Evolutionary conservation across 2,888 invertebrate species (phyloP).

Genomic region (Caenorhabditis uteleia): DNA sequence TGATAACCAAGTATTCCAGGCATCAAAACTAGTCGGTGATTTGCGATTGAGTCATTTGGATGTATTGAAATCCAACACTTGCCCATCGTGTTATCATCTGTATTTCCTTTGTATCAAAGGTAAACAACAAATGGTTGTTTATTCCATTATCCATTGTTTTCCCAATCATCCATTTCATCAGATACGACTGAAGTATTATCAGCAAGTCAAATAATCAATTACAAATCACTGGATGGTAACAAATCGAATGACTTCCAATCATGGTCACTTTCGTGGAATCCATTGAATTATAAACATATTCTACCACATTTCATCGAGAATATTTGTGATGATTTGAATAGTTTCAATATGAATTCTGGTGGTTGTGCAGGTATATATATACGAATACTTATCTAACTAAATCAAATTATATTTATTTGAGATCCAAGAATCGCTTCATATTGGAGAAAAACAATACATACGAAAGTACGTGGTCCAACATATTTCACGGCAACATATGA

Average conservation of each 20-base stretch:
- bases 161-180: too few species aligned
- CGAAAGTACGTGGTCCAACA: slow-evolving; percentile 20
- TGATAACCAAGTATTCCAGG: too few species aligned
- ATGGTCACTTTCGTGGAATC: slow-evolving; percentile 16
- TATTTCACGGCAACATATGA: slow-evolving; percentile 24
- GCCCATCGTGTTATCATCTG: slow-evolving; percentile 25
- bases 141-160: neutral
- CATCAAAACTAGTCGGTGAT: neutral
- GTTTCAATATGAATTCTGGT: slow-evolving; percentile 26
- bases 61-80: too few species aligned
- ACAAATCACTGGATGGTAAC: slow-evolving; percentile 16
- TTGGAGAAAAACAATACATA: slow-evolving; percentile 22
- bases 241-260: slow-evolving; percentile 9
- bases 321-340: slow-evolving; percentile 16
- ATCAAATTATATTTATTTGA: neutral
- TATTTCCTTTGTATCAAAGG: slow-evolving; percentile 32
- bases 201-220: slow-evolving; percentile 18
- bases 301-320: slow-evolving; percentile 19
- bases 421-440: slow-evolving; percentile 15
- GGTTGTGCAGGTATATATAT: slow-evolving; percentile 28
- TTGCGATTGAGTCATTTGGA: too few species aligned
- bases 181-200: slow-evolving; percentile 14
- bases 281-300: neutral
- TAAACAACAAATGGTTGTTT: neutral
- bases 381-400: neutral